A percentile compares a stretch with the other conserved stretches of the same genome.
Conservation (phyloP, 2,888 invertebrate genomes). For the Petrophora chlorosata region DNA sequence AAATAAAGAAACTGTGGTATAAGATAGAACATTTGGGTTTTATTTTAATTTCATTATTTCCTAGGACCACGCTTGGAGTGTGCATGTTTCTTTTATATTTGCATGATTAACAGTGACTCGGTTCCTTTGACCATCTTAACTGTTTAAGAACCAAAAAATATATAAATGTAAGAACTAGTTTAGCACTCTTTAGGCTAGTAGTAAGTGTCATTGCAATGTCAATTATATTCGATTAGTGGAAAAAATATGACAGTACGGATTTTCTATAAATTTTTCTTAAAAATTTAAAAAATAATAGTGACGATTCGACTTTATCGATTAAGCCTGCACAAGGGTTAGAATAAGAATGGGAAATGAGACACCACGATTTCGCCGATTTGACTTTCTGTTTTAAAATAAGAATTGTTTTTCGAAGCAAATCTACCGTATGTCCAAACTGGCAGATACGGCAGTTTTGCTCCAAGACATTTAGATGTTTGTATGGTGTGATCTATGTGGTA, state of each 20-base stretch:
- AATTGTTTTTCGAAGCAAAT: constrained; percentile 12
- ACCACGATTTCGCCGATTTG: constrained; percentile 50
- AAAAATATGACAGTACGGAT: constrained; percentile 70
- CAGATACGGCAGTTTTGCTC: background rate
- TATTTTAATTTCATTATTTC: constrained; percentile 59
- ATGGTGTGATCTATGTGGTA: constrained; percentile 24
- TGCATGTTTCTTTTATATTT: constrained; percentile 67
- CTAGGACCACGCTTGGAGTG: constrained; percentile 62
- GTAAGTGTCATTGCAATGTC: constrained; percentile 82
- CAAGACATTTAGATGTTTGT: constrained; percentile 39
- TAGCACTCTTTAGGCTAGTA: constrained; percentile 80
- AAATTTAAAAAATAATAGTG: constrained; percentile 50
- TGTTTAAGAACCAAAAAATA: constrained; percentile 70
- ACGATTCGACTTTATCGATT: constrained; percentile 45
- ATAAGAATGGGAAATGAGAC: constrained; percentile 45
- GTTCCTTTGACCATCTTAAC: constrained; percentile 52
- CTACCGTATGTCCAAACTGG: background rate
- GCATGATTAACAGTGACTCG: constrained; percentile 57
- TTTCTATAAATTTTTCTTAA: constrained; percentile 73
- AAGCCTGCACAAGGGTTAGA: constrained; percentile 52
- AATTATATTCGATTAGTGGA: constrained; percentile 82
- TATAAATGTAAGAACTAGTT: constrained; percentile 73
- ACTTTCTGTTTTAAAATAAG: constrained; percentile 54
- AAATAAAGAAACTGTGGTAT: constrained; percentile 73
- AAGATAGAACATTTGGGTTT: constrained; percentile 72